Conservation (phyloP, 2,888 invertebrate species). For the Ptilodon capucinus region DNA sequence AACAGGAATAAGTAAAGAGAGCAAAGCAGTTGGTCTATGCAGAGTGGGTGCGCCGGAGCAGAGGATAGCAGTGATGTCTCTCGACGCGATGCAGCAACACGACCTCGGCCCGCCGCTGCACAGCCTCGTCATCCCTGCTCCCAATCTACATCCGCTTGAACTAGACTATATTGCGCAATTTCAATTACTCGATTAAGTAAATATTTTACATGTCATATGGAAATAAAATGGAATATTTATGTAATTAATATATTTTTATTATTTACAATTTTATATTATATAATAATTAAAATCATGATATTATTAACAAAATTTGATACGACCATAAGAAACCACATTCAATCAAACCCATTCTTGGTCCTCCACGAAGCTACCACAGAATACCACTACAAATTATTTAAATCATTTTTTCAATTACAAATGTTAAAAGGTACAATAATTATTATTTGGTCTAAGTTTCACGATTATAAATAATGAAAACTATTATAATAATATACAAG, state of each 20-base stretch:
- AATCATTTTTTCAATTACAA: constrained; percentile 70
- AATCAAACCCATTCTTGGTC: constrained; percentile 72
- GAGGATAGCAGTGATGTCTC: constrained; percentile 87
- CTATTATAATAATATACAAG: constrained; percentile 75
- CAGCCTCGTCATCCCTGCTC: constrained; percentile 94
- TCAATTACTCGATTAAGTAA: constrained; percentile 47
- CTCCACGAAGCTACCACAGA: constrained; percentile 78
- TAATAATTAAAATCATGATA: constrained; percentile 66
- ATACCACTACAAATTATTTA: constrained; percentile 67
- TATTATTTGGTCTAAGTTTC: constrained; percentile 83
- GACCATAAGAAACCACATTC: constrained; percentile 70
- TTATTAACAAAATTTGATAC: constrained; percentile 77
- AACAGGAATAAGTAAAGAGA: constrained; percentile 77
- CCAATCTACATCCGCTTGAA: constrained; percentile 94
- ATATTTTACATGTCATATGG: neutral
- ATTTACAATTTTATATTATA: constrained; percentile 74
- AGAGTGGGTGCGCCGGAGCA: constrained; percentile 95
- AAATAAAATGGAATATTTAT: constrained; percentile 52
- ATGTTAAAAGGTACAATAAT: constrained; percentile 82
- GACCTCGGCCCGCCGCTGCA: constrained; percentile 96
- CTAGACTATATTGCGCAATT: constrained; percentile 91
- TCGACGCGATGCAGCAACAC: constrained; percentile 87
- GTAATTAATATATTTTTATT: constrained; percentile 76
- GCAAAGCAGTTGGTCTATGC: constrained; percentile 92
- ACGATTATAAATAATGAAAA: constrained; percentile 77